Evolutionary conservation across 2,113 vertebrate genomes (phyloP).

Genomic region (Burhinus bistriatus): DNA sequence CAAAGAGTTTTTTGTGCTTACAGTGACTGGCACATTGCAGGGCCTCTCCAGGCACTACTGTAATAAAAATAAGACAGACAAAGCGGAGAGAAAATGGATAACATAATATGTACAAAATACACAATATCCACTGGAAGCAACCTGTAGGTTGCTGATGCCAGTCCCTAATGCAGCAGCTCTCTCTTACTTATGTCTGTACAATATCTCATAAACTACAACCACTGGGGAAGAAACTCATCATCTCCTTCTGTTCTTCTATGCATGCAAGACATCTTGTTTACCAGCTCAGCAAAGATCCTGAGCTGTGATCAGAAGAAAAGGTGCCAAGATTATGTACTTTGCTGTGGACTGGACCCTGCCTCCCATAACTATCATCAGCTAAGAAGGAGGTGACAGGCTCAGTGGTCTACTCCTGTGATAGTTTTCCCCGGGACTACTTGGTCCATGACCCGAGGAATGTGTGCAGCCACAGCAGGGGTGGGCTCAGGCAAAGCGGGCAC

Average conservation of each 20-base stretch:
- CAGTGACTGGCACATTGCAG: not conserved
- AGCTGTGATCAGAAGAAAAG: not conserved
- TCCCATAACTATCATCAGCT: not conserved
- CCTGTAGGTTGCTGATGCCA: not conserved
- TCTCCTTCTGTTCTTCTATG: not conserved
- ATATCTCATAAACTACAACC: slow-evolving; percentile 4
- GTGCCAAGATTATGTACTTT: not conserved
- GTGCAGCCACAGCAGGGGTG: not conserved
- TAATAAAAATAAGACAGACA: slow-evolving; percentile 8
- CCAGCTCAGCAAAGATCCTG: not conserved
- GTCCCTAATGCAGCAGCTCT: not conserved
- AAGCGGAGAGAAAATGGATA: slow-evolving; percentile 10
- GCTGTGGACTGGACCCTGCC: not conserved
- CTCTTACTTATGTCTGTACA: not conserved
- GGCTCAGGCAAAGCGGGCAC: not conserved
- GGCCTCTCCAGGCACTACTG: not conserved
- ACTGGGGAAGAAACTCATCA: not conserved
- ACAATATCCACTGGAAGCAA: not conserved
- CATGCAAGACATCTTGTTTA: not conserved
- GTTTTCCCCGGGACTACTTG: not conserved
- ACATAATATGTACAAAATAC: not conserved
- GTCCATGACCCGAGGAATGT: not conserved
- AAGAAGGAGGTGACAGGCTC: not conserved
- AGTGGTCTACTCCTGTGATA: fast-evolving
- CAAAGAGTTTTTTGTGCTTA: not conserved